A percentile compares a stretch with the other conserved stretches of the same genome.
These are phyloP conservation scores for Siniperca undulata DNA, from an alignment of 2,797 vertebrate species.

Conservation along the genomic window DNA sequence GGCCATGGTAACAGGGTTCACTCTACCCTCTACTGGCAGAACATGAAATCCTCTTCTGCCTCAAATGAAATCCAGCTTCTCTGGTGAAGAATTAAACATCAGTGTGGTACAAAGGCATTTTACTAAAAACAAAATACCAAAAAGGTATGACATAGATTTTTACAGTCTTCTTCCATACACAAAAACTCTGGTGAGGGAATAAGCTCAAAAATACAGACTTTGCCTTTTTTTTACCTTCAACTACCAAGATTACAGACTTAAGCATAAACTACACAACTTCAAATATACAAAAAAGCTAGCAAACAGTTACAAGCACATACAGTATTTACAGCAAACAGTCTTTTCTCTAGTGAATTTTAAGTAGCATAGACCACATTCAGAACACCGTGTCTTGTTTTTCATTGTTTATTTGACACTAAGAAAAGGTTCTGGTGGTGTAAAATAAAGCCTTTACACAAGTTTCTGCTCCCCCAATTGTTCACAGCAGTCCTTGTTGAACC, in stretches of 20 bases:
- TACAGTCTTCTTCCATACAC: conserved; percentile 43
- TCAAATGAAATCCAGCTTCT: conserved; percentile 40
- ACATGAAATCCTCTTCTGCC: conserved; percentile 40
- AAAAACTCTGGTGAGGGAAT: conserved; percentile 46
- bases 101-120: conserved; percentile 67
- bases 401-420: conserved; percentile 17
- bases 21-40: conserved; percentile 75
- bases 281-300: conserved; percentile 75
- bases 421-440: conserved; percentile 34
- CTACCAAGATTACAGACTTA: conserved; percentile 40
- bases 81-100: conserved; percentile 33
- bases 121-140: conserved; percentile 72
- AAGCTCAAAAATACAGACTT: conserved; percentile 66
- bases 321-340: conserved; percentile 62
- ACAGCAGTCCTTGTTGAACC: conserved; percentile 23
- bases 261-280: conserved; percentile 55
- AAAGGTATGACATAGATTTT: conserved; percentile 53
- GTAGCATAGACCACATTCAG: conserved; percentile 34
- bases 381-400: conserved; percentile 36
- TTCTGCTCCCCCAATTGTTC: conserved; percentile 1
- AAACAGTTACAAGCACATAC: conserved; percentile 56
- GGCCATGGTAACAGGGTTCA: conserved; percentile 49
- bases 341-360: conserved; percentile 32
- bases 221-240: conserved; percentile 44
- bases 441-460: conserved; percentile 21